phyloP scores from a whole-genome alignment of 1,140 invertebrate species.

The Trichonephila clavipes region DNA sequence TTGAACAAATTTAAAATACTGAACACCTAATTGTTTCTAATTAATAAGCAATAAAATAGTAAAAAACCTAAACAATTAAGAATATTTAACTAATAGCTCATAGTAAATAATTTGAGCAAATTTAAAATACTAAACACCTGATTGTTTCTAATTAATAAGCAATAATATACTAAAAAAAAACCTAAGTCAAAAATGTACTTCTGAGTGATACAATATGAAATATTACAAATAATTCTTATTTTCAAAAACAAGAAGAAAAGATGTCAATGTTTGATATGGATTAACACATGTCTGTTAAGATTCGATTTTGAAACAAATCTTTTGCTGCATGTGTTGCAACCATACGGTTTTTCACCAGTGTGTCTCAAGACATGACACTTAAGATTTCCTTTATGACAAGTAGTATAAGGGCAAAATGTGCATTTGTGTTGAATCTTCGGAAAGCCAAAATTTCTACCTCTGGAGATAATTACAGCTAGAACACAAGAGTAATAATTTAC shows the following conservation, averaged over 20 bases:
- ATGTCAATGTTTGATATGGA: neutral
- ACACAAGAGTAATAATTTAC: neutral
- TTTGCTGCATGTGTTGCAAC: slow-evolving; percentile 82
- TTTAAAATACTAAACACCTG: too few relatives aligned
- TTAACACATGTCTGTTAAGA: neutral
- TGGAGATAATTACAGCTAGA: neutral
- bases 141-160: too few relatives aligned
- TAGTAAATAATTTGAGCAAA: too few relatives aligned
- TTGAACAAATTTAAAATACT: too few relatives aligned
- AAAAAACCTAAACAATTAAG: too few relatives aligned
- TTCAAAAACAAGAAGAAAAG: neutral
- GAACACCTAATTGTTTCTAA: too few relatives aligned
- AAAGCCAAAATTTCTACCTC: neutral
- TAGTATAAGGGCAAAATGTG: slow-evolving; percentile 81
- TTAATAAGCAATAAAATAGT: too few relatives aligned
- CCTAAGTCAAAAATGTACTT: too few relatives aligned
- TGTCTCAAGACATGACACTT: slow-evolving; percentile 82
- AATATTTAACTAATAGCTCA: too few relatives aligned
- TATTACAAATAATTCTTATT: too few relatives aligned
- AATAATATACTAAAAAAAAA: too few relatives aligned
- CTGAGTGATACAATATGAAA: too few relatives aligned
- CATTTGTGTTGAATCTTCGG: slow-evolving; percentile 78
- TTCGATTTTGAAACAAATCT: slow-evolving; percentile 80
- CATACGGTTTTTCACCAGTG: slow-evolving; percentile 80
- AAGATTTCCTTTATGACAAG: slow-evolving; percentile 82